Evolutionary conservation across 2,797 vertebrate species (phyloP), one percentile per base, ranked within the genome.

Genomic region (Lagothrix lagotricha): DNA sequence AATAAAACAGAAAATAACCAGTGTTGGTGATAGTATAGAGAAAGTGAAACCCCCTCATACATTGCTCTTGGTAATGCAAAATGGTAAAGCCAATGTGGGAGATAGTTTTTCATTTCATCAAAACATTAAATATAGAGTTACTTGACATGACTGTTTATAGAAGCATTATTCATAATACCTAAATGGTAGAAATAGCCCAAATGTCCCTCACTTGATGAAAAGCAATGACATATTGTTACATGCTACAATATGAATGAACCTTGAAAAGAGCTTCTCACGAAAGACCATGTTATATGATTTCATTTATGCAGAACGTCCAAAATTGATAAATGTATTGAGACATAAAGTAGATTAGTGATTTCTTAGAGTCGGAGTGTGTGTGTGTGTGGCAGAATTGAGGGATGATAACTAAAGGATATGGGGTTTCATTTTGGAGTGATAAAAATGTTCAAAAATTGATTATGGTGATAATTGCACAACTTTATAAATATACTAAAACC

Each of bases 381-480:
- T 92, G 22, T 86, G n/a, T 17, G 15, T 64, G 61, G 57, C 11
- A 64, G 64, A 96, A 90, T 84, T 96, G 36, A 5, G 30, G 70
- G 1, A 8, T 84, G 72, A 48, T 81, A 88, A 13, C 30, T 73
- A 22, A 95, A 90, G 20, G 1, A 33, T n/a, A 61, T 54, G 26
- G 36, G 2, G 9, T 76, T 94, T 92, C 20, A 15, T 76, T 76
- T 84, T 61, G 39, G 41, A 13, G 8, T 88, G 70, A 96, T 44
- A 50, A 75, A 93, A 90, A 61, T 80, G 33, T 93, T 93, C 48
- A 89, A 46, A 86, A 89, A 81, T 76, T 87, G 22, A 87, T 79
- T 96, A 30, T 57, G 39, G 17, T 90, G 5, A 79, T 81, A 19
- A 77, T 84, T 79, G 11, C 20, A 72, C 15, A 88, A 61, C 54